Evolutionary conservation across 1,140 invertebrate genomes (phyloP), one percentile per base, ranked within the genome.

Genomic region (Calephelis virginiensis): DNA sequence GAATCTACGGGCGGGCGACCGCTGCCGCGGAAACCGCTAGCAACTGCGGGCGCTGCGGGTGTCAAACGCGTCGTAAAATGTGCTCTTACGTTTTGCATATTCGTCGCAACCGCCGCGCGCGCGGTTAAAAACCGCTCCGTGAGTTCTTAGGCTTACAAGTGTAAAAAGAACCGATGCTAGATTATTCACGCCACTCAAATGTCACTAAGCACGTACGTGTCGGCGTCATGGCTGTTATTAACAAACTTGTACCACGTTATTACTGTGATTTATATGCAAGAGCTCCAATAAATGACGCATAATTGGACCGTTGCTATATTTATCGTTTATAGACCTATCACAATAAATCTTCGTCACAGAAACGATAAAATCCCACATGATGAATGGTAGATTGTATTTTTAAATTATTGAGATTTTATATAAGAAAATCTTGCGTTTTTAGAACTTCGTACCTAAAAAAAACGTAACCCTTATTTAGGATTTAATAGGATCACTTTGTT

Each of bases 181-280:
- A 71, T 71, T 71, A 48, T 59, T 37, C 61, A 65, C 66, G 56
- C 63, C 48, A 62, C 66, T 72, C 70, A 70, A 59, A 64, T 72
- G 69, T 69, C 68, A 70, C 70, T 61, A 49, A 60, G 59, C 69
- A 67, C 60, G 62, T 71, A 63, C 53, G 47, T 13, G 73, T 68
- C 74, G 73, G 76, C 67, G 46, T 70, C 38, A 45, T 7, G 43
- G 61, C 76, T 82, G 75, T 82, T 78, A 85, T 83, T 83, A 85
- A 71, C 66, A 8, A 64, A 64, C 61, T 68, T 56, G 63, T 61
- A 71, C 66, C 61, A 66, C 56, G 65, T 74, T 78, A 85, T 85
- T 81, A 83, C 69, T 75, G 81, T 82, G 81, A 88, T 86, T 88
- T 84, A 85, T 86, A 86, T 85, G 80, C 82, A 86, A 83, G 80